phyloP scores from a whole-genome alignment of 2,113 vertebrate species.

The Lichenostomus cassidix region DNA sequence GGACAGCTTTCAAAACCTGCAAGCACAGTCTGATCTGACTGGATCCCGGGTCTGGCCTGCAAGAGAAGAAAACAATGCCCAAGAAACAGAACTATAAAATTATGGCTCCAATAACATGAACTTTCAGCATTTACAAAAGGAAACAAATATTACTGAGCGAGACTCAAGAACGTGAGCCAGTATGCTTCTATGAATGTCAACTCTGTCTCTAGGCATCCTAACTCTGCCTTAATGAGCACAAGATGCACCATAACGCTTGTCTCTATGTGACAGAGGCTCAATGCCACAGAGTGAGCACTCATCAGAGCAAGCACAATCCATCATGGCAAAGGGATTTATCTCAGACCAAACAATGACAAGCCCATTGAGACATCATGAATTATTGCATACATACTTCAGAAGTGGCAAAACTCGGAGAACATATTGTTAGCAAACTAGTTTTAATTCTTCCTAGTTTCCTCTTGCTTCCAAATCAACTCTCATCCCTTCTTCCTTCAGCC shows the following conservation, averaged over 20 bases:
- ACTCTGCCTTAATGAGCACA: background rate
- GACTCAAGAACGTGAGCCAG: background rate
- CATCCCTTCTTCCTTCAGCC: background rate
- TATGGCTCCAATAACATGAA: background rate
- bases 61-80: slow-evolving; percentile 30
- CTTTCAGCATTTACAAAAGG: background rate
- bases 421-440: background rate
- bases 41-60: slow-evolving; percentile 86
- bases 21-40: slow-evolving; percentile 91
- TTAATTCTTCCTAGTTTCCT: background rate
- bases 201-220: background rate
- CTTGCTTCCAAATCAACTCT: background rate
- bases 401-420: background rate
- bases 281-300: background rate
- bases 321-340: background rate
- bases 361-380: background rate
- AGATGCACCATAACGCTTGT: fast-evolving
- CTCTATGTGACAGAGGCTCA: background rate
- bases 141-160: background rate
- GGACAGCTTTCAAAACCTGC: slow-evolving; percentile 91
- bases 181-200: background rate
- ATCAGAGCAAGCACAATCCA: background rate
- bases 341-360: background rate
- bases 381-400: background rate
- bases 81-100: background rate